Conservation (phyloP, 2,113 vertebrate species). For the Tragelaphus strepsiceros region DNA sequence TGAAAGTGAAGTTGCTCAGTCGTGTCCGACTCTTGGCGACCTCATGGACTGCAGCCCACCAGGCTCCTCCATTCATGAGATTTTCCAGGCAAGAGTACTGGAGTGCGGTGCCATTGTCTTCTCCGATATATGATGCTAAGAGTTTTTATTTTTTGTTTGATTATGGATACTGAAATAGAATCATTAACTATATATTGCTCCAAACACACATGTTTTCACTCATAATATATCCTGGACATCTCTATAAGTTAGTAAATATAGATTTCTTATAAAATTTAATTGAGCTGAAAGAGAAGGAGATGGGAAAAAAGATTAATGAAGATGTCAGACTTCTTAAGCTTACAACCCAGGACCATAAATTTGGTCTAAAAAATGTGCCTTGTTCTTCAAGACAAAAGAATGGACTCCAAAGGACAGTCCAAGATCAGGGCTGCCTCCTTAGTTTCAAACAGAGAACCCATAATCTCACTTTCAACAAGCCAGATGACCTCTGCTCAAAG, state of each 20-base stretch:
- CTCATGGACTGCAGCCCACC: too few species aligned
- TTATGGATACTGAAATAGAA: not conserved
- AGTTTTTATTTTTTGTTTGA: not conserved
- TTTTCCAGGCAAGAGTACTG: too few species aligned
- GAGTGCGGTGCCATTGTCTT: too few species aligned
- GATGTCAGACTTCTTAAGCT: not conserved
- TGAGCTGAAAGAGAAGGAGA: not conserved
- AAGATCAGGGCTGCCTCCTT: not conserved
- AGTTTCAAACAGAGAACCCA: not conserved
- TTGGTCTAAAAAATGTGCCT: not conserved
- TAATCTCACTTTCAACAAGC: not conserved
- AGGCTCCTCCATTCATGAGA: too few species aligned
- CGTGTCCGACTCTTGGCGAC: too few species aligned
- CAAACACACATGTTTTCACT: not conserved
- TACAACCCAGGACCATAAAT: not conserved
- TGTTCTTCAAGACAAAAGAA: not conserved
- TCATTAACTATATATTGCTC: not conserved
- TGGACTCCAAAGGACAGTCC: not conserved
- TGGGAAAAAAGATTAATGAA: not conserved
- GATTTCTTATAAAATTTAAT: not conserved
- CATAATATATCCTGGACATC: not conserved
- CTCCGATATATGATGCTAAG: not conserved
- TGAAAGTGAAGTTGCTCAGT: too few species aligned
- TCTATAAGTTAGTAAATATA: not conserved
- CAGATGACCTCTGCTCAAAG: not conserved